These are phyloP conservation scores for Sclerurus mexicanus DNA, from an alignment of 2,113 vertebrate species.

Conservation along the genomic window DNA sequence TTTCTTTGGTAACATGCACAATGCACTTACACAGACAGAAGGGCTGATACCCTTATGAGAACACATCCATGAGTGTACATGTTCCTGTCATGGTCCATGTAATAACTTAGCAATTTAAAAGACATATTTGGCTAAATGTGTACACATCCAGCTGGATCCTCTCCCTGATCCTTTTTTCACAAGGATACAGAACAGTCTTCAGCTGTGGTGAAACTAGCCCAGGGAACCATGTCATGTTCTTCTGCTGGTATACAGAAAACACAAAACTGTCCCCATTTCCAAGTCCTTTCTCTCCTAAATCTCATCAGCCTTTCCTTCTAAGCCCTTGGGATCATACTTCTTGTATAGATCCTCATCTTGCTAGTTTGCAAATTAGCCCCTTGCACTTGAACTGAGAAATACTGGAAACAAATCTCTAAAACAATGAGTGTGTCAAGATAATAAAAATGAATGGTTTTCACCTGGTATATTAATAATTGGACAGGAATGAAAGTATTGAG, in stretches of 20 bases:
- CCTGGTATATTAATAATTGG: constrained; percentile 92
- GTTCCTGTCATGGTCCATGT: neutral
- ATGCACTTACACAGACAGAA: neutral
- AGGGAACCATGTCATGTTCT: neutral
- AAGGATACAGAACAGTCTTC: neutral
- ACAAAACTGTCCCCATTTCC: neutral
- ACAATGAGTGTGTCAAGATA: neutral
- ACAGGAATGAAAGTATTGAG: constrained; percentile 89
- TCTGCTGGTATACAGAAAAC: neutral
- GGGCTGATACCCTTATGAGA: neutral
- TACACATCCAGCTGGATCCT: neutral
- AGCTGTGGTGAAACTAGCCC: neutral
- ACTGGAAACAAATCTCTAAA: neutral
- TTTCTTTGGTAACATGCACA: neutral
- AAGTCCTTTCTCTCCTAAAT: neutral
- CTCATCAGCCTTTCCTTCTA: neutral
- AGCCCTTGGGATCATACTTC: neutral
- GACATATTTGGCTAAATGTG: neutral
- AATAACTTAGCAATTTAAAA: neutral
- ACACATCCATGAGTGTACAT: neutral
- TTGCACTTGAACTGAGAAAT: neutral
- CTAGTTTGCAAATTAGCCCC: neutral
- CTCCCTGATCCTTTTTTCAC: neutral
- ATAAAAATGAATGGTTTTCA: constrained; percentile 37
- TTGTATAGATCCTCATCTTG: neutral